Percentiles rank a stretch among this genome's conserved stretches.
phyloP scores from a whole-genome alignment of 2,888 invertebrate genomes.

The Pyrrhia umbra region DNA sequence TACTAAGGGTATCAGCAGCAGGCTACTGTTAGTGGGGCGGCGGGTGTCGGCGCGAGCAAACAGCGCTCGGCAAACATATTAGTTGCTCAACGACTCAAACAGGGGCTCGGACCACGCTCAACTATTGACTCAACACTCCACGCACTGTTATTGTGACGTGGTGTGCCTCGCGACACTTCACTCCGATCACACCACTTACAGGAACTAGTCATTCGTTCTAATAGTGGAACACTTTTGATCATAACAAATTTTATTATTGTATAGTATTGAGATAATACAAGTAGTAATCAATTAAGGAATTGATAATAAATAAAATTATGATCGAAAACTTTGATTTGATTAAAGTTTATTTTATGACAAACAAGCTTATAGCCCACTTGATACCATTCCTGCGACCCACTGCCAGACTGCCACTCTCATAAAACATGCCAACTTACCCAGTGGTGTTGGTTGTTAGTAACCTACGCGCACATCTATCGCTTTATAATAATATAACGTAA shows the following conservation, averaged over 20 bases:
- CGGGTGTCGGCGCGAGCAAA: conserved; percentile 3
- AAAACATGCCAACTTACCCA: too few relatives aligned
- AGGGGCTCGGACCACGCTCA: not conserved
- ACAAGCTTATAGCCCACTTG: not conserved
- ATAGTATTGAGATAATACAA: too few relatives aligned
- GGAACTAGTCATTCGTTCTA: not conserved
- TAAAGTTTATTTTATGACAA: not conserved
- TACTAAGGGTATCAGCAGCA: not conserved
- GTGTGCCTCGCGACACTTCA: not conserved
- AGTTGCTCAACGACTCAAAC: conserved; percentile 25
- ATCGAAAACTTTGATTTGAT: not conserved
- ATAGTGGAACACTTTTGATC: too few relatives aligned
- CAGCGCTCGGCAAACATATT: conserved; percentile 38
- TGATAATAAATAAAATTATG: too few relatives aligned
- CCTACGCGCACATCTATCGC: too few relatives aligned
- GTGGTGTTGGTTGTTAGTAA: too few relatives aligned
- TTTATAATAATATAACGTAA: too few relatives aligned
- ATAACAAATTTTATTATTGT: not conserved
- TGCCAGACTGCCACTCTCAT: too few relatives aligned
- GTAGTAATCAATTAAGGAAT: too few relatives aligned
- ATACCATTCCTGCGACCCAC: not conserved
- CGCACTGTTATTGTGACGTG: conserved; percentile 36
- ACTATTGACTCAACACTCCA: conserved; percentile 48
- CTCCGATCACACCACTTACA: conserved; percentile 5
- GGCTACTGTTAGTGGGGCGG: not conserved